Conservation (phyloP, 2,888 invertebrate species). For the Agrochola circellaris region DNA sequence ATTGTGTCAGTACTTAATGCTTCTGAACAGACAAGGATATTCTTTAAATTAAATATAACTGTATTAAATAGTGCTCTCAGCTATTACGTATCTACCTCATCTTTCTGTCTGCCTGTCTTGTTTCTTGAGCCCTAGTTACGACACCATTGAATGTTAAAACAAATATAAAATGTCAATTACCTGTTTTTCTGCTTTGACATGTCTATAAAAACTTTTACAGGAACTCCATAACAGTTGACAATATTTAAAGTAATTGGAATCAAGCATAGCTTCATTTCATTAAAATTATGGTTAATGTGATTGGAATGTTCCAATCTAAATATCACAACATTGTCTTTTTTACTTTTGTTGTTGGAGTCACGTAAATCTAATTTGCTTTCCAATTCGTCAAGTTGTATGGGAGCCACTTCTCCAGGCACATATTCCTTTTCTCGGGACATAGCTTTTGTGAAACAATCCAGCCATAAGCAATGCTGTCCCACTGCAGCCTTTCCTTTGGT, state of each 20-base stretch:
- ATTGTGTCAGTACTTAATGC: neutral
- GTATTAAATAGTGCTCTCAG: neutral
- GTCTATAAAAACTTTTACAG: constrained; percentile 91
- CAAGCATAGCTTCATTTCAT: constrained; percentile 91
- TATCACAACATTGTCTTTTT: constrained; percentile 89
- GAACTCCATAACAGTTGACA: constrained; percentile 92
- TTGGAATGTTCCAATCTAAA: constrained; percentile 91
- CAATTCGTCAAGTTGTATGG: constrained; percentile 82
- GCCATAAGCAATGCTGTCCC: constrained; percentile 93
- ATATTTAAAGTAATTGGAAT: constrained; percentile 92
- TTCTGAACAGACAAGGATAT: neutral
- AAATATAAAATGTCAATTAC: constrained; percentile 76
- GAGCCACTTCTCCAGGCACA: constrained; percentile 76
- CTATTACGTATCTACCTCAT: neutral
- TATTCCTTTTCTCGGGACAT: constrained; percentile 85
- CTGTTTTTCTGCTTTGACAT: constrained; percentile 90
- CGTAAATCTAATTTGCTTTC: constrained; percentile 73
- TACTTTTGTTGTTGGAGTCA: constrained; percentile 76
- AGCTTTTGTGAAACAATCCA: constrained; percentile 91
- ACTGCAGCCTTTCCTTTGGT: constrained; percentile 90
- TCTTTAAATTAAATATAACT: neutral
- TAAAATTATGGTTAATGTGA: constrained; percentile 92
- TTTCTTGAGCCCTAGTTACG: neutral
- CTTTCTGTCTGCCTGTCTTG: neutral
- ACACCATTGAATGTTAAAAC: constrained; percentile 1